phyloP scores from a whole-genome alignment of 2,888 invertebrate species.

The Allygus modestus region DNA sequence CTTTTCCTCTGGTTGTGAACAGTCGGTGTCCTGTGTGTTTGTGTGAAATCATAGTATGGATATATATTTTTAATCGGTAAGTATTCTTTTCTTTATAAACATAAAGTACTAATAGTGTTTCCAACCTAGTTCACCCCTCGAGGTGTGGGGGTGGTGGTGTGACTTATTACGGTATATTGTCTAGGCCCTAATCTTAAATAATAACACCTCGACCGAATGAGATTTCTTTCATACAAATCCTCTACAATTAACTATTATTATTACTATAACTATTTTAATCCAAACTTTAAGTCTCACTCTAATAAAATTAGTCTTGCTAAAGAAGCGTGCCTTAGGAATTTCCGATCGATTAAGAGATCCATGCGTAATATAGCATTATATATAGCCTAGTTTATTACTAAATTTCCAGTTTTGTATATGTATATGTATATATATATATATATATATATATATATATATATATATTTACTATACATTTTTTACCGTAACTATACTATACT shows the following conservation, averaged over 20 bases:
- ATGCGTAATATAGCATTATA: too few species aligned
- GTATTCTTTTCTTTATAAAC: neutral
- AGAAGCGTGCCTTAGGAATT: neutral
- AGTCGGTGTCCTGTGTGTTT: neutral
- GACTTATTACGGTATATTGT: neutral
- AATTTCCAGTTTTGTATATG: too few species aligned
- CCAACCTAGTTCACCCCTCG: neutral
- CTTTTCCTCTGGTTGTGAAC: neutral
- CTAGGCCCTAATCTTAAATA: neutral
- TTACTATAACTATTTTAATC: too few species aligned
- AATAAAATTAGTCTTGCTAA: neutral
- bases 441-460: too few species aligned
- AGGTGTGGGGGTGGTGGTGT: neutral
- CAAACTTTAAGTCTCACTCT: too few species aligned
- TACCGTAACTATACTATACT: too few species aligned
- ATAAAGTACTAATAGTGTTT: neutral
- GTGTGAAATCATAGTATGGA: neutral
- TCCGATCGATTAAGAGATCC: conserved; percentile 1
- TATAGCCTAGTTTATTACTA: too few species aligned
- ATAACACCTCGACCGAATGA: too few species aligned
- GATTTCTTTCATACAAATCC: too few species aligned
- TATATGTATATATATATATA: too few species aligned
- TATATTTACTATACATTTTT: too few species aligned
- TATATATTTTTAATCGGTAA: neutral
- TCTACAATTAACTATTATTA: too few species aligned